Conservation (phyloP, 2,113 vertebrate species). For the Acrocephalus kingi region DNA sequence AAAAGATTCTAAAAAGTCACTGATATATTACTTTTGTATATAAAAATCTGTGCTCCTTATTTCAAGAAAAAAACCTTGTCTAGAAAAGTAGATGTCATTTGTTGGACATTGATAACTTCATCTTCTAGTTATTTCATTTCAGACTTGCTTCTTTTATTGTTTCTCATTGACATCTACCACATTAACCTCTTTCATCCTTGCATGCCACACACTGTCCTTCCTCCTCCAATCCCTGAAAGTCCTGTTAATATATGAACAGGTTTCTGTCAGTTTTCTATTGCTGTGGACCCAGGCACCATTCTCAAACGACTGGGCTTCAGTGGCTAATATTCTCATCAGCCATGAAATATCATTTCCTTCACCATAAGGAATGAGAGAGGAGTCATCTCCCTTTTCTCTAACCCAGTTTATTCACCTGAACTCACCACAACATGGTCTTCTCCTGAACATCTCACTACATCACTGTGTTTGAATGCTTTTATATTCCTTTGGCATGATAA, state of each 20-base stretch:
- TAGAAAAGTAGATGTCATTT: background rate
- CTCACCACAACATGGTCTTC: background rate
- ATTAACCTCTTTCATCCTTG: background rate
- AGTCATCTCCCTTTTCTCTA: background rate
- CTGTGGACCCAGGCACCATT: background rate
- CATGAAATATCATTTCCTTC: accelerated
- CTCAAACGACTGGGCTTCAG: background rate
- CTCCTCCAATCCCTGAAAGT: background rate
- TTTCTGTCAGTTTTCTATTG: background rate
- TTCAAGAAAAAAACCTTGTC: background rate
- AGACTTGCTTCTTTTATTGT: background rate
- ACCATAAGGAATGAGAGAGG: background rate
- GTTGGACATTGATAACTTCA: background rate
- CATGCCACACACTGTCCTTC: background rate
- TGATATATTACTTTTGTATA: background rate
- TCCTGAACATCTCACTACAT: background rate
- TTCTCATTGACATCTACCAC: background rate
- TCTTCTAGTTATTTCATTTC: background rate
- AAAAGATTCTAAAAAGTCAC: background rate
- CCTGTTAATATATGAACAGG: background rate
- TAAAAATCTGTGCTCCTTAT: background rate
- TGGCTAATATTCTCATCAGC: background rate
- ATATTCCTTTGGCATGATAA: background rate
- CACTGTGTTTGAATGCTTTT: background rate
- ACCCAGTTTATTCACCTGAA: background rate